These are phyloP conservation scores for Hyphantria cunea DNA, from an alignment of 1,140 invertebrate genomes.

Conservation along the genomic window DNA sequence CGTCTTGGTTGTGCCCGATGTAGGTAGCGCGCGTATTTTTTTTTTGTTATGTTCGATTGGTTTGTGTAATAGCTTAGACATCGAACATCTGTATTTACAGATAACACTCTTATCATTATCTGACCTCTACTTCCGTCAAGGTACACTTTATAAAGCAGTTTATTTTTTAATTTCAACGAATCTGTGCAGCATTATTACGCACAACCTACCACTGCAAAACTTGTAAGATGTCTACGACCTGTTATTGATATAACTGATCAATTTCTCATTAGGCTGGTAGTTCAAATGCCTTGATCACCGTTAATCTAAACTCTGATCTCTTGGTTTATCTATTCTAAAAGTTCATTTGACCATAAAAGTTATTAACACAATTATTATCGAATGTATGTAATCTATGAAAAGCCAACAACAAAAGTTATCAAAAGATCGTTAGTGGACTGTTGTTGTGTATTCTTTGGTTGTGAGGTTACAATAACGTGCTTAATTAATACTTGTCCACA, in stretches of 20 bases:
- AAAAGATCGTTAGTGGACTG: conserved; percentile 46
- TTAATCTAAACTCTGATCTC: conserved; percentile 23
- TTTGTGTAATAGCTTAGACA: neutral
- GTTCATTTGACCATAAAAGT: conserved; percentile 25
- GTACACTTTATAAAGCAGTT: neutral
- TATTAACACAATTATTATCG: conserved; percentile 45
- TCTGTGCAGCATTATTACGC: neutral
- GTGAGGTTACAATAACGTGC: conserved; percentile 56
- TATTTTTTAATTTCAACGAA: neutral
- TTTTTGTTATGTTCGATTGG: neutral
- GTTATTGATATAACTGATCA: conserved; percentile 1
- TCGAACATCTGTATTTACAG: neutral
- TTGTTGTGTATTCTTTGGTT: conserved; percentile 8
- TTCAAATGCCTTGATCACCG: conserved; percentile 16
- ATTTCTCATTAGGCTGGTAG: conserved; percentile 10
- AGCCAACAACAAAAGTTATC: conserved; percentile 51
- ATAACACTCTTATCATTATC: neutral
- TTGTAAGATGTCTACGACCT: neutral
- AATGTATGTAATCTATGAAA: conserved; percentile 38
- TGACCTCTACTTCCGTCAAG: neutral
- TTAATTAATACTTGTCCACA: conserved; percentile 72
- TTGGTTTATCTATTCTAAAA: conserved; percentile 22
- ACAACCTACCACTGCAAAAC: conserved; percentile 11
- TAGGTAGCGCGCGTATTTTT: neutral
- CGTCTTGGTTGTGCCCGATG: neutral